These are phyloP conservation scores for Gouania willdenowi DNA, from an alignment of 2,797 vertebrate genomes.

Conservation along the genomic window DNA sequence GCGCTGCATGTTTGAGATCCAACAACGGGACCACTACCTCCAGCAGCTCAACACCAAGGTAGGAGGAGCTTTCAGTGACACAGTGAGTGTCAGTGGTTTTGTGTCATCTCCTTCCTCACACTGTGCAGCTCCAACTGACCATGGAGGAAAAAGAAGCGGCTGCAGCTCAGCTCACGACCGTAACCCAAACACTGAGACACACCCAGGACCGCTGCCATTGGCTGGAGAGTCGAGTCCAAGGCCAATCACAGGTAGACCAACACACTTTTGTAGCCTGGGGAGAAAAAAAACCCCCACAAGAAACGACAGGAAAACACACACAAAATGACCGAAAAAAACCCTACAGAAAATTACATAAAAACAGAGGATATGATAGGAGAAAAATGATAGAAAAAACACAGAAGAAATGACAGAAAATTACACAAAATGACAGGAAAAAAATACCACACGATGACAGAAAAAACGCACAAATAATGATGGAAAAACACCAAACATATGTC, in stretches of 20 bases:
- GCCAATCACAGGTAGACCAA: constrained; percentile 69
- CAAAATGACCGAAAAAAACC: too few species aligned
- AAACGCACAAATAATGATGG: too few species aligned
- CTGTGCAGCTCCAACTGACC: constrained; percentile 73
- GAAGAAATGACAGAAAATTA: too few species aligned
- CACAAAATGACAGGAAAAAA: too few species aligned
- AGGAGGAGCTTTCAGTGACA: neutral
- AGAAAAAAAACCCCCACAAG: too few species aligned
- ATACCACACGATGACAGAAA: too few species aligned
- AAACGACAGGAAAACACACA: too few species aligned
- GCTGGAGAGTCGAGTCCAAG: constrained; percentile 73
- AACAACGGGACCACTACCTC: constrained; percentile 79
- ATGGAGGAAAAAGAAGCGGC: constrained; percentile 77
- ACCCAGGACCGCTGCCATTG: constrained; percentile 78
- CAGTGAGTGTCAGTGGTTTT: neutral
- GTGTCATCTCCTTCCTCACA: neutral
- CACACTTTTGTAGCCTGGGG: too few species aligned
- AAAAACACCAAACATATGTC: too few species aligned
- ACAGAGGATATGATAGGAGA: too few species aligned
- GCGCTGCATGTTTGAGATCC: constrained; percentile 79
- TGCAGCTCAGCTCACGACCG: constrained; percentile 74
- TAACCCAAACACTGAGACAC: constrained; percentile 82
- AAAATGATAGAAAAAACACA: too few species aligned
- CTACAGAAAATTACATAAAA: too few species aligned
- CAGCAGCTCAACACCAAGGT: constrained; percentile 83